Evolutionary conservation across 2,797 vertebrate species (phyloP).

Genomic region (Cyclopterus lumpus): DNA sequence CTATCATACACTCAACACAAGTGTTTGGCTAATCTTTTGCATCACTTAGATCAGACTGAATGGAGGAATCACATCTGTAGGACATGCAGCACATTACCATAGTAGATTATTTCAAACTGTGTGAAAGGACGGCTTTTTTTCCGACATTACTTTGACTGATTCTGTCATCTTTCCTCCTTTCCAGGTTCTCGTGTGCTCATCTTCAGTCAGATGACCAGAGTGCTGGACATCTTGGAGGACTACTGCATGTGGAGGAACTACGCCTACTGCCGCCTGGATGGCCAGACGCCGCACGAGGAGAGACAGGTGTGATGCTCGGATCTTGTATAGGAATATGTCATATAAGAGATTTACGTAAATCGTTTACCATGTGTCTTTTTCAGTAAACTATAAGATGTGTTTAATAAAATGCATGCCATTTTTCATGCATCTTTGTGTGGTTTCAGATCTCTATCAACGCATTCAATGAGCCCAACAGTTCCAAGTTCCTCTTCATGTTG

Average conservation of each 20-base stretch:
- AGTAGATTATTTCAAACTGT: neutral
- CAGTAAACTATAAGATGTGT: neutral
- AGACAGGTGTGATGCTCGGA: conserved; percentile 88
- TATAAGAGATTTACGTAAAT: neutral
- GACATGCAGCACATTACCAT: neutral
- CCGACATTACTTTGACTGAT: neutral
- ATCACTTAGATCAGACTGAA: neutral
- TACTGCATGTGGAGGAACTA: conserved; percentile 99
- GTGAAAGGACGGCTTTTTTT: neutral
- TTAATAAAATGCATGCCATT: neutral
- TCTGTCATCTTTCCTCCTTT: neutral
- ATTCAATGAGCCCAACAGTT: conserved; percentile 93
- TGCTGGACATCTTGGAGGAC: conserved; percentile 98
- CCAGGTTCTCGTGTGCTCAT: conserved; percentile 95
- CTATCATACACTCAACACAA: neutral
- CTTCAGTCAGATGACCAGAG: conserved; percentile 99
- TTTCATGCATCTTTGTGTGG: neutral
- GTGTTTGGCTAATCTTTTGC: neutral
- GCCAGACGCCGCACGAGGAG: conserved; percentile 97
- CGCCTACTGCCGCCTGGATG: conserved; percentile 95
- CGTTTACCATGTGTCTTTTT: neutral
- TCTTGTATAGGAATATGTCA: neutral
- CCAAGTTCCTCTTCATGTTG: conserved; percentile 98
- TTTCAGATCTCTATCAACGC: conserved; percentile 94
- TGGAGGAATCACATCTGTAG: neutral